Evolutionary conservation across 2,113 vertebrate genomes (phyloP), one percentile per base, ranked within the genome.

Genomic region (Nettapus auritus): DNA sequence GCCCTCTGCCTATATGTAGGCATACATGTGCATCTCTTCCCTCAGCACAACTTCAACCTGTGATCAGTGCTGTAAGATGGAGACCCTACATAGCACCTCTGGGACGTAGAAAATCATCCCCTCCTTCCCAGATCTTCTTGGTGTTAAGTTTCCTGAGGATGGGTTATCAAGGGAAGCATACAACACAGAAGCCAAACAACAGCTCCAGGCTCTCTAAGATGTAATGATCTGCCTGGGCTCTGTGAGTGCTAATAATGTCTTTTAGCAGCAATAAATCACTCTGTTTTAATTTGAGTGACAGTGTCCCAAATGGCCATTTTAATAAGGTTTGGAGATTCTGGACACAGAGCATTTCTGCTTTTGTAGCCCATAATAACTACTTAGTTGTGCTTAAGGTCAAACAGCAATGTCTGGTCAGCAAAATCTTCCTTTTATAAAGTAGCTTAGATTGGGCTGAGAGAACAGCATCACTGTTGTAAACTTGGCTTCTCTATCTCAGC

Each of bases 311-410:
- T 82, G 60, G 25, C 38, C 29, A 53, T 64, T 93, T 88, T 92
- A 88, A 92, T 82, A 90, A 84, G 68, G 56, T 88, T 86, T 96
- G 57, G 73, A 68, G 66, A 90, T 75, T 90, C 88, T 90, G 88
- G 28, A 78, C 34, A 36, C 73, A 88, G 38, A 88, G 34, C 23
- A 77, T 88, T 88, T 55, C 86, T 86, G 70, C 29, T 91, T 95
- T 96, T 88, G 38, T 71, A 88, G 44, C 36, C 60, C 21, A 8
- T 91, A 68, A 80, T 59, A 66, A 42, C 74, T 48, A 38, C 46
- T 68, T 78, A 82, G 75, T 57, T 90, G 62, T 80, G 22, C 13
- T 29, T 62, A 29, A 82, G 69, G 38, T 95, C 89, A 94, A 82
- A 67, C 44, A 78, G 28, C 50, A 59, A 21, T 62, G 48, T 80